Evolutionary conservation across 2,888 invertebrate species (phyloP), one percentile per base, ranked within the genome.

Genomic region (Chrysotoxum bicinctum): DNA sequence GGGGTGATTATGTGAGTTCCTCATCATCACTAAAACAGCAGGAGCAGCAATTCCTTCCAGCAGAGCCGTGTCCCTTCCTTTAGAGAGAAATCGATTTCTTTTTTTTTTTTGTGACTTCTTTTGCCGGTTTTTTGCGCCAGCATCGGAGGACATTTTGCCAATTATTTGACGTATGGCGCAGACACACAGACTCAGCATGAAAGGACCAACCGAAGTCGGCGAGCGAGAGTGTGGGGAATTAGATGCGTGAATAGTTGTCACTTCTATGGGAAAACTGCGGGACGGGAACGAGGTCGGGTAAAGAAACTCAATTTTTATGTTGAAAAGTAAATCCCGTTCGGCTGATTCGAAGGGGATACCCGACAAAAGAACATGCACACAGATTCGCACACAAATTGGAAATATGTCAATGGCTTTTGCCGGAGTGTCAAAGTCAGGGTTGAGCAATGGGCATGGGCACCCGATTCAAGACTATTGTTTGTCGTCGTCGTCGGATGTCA

Each of bases 181-280:
- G 81, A 81, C 72, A 62, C 30, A 72, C 40, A 76, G 45, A 48
- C 72, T n/a, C 37, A 64, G 64, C 66, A 60, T 66, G 76, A 81
- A 76, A 69, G 62, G 62, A 62, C 60, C 12, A 69, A 30, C 16
- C 30, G 21, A 35, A 23, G 32, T 10, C 48, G 8, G 32, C 69
- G 10, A 19, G 40, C 32, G 12, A 21, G 9, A 37, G 83, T 56
- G 48, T 77, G 85, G 69, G 85, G 77, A 85, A 85, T 85, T 85
- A 73, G 85, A 69, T 85, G 81, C 85, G 81, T 85, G 85, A 85
- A 85, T 77, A 80, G 80, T 81, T 85, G 85, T 81, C 81, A 81
- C 70, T 66, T 64, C 32, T 10, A 50, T 58, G 43, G 35, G 37
- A 16, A 40, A 14, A 26, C 8, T 10, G 14, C 6, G 35, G 8